A percentile compares a stretch with the other conserved stretches of the same genome.
phyloP scores from a whole-genome alignment of 2,888 invertebrate species.

The Cataglyphis rosenhaueri region DNA sequence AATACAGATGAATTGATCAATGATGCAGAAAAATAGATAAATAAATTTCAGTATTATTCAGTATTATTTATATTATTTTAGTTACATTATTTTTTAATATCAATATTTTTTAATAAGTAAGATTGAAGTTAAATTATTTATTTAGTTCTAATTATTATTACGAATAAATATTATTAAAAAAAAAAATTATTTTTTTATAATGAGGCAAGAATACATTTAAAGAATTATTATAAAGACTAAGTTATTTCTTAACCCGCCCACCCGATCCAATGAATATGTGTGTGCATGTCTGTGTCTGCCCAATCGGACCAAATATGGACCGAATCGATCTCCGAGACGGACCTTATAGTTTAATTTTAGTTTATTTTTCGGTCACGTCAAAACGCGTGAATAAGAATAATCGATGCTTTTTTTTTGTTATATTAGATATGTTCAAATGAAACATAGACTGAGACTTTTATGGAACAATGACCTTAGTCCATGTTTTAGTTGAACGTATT shows the following conservation, averaged over 20 bases:
- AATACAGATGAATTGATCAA: neutral
- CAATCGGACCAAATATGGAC: slow-evolving; percentile 75
- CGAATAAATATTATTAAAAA: neutral
- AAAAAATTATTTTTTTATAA: neutral
- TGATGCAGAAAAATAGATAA: neutral
- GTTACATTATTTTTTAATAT: neutral
- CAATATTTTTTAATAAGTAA: neutral
- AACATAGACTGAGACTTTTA: too few species aligned
- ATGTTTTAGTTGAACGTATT: too few species aligned
- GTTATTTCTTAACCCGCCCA: slow-evolving; percentile 35
- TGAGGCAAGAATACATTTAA: neutral
- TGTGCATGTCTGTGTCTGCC: slow-evolving; percentile 24
- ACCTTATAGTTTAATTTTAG: slow-evolving; percentile 74
- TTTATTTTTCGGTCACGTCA: slow-evolving; percentile 61
- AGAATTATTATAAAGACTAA: neutral
- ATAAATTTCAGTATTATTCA: neutral
- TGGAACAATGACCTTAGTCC: too few species aligned
- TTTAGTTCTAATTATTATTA: neutral
- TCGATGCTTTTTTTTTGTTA: slow-evolving; percentile 50
- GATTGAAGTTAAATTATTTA: neutral
- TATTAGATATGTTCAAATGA: neutral
- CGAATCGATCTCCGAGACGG: slow-evolving; percentile 70
- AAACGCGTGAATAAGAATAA: slow-evolving; percentile 39
- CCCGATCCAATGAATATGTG: neutral
- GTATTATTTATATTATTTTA: neutral